Evolutionary conservation across 1,140 invertebrate species (phyloP), one percentile per base, ranked within the genome.

Genomic region (Camponotus floridanus): DNA sequence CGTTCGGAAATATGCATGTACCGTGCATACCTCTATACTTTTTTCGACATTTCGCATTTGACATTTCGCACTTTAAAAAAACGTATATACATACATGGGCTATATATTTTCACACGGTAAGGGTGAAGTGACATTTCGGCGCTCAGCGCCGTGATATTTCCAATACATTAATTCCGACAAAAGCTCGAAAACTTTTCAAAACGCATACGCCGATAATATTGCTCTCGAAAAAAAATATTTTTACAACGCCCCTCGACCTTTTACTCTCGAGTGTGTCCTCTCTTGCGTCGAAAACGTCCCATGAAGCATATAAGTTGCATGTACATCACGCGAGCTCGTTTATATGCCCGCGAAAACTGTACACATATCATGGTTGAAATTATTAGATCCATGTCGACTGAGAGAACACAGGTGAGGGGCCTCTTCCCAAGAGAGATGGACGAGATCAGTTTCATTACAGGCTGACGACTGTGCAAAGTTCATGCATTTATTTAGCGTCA

Each of bases 281-380:
- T 11, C 1, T 8, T 18, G n/a, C 31, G 0, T 55, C n/a, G 45
- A 39, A 67, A 79, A 79, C 8, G 15, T 51, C 18, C 15, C 48
- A 15, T 51, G 48, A 51, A 51, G 15, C 48, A 11, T 21, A 81
- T 55, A 39, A 26, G 6, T 86, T 18, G 18, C 21, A 5, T 6
- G 5, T 7, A 31, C 42, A 9, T n/a, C 42, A 33, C 13, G 9
- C 61, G n/a, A 18, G 15, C 8, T 36, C 51, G 67, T 39, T 84
- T 88, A 91, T 84, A 87, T 89, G 89, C 78, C 55, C 39, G 81
- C 15, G 80, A 81, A 26, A 71, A 61, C 7, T 59, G 26, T 91
- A 90, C 65, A 86, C 33, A 84, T 89, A 91, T 92, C 80, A 81
- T 76, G 88, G 87, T 88, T 91, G 88, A 92, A 91, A 92, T 87